Evolutionary conservation across 2,797 vertebrate species (phyloP), one percentile per base, ranked within the genome.

Genomic region (Channa striata): DNA sequence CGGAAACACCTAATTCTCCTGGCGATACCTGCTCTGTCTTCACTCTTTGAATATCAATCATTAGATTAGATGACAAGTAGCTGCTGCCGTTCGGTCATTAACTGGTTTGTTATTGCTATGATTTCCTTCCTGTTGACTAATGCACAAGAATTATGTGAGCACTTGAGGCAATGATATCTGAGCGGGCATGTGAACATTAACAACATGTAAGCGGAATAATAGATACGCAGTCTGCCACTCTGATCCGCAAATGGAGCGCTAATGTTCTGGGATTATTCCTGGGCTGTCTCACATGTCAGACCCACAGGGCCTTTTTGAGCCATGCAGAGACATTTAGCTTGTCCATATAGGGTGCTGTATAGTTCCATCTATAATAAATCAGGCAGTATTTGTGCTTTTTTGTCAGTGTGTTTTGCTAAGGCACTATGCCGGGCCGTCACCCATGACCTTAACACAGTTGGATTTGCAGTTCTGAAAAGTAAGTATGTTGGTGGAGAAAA

Each of bases 211-310:
- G 14, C 17, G 33, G 56, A 67, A 58, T 60, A 69, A 74, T 44
- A 67, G 3, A 37, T 8, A 56, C 12, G 4, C 49, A 13, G 40
- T 8, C 21, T 8, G 30, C 25, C 1, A 49, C 23, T 21, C 23
- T 65, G 62, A 85, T 75, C 47, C 49, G 23, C 50, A 81, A 86
- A 76, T 79, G 10, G n/a, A 54, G 72, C 7, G 8, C 46, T 74
- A 72, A 84, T 81, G 25, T 47, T 54, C 21, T 9, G n/a, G 69
- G 67, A 81, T 90, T 78, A 81, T 68, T 68, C 8, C 25, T 52
- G 56, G 68, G 67, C 39, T 59, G 57, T 36, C 33, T 21, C 46
- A 63, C 46, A 43, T 6, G 0, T 65, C 42, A 52, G 25, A 61
- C 36, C 61, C 61, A 34, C 10, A 43, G n/a, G 17, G 43, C 52